Base-by-base conservation (phyloP, 2,113 vertebrate species). In the Cyprinodon tularosa region DNA sequence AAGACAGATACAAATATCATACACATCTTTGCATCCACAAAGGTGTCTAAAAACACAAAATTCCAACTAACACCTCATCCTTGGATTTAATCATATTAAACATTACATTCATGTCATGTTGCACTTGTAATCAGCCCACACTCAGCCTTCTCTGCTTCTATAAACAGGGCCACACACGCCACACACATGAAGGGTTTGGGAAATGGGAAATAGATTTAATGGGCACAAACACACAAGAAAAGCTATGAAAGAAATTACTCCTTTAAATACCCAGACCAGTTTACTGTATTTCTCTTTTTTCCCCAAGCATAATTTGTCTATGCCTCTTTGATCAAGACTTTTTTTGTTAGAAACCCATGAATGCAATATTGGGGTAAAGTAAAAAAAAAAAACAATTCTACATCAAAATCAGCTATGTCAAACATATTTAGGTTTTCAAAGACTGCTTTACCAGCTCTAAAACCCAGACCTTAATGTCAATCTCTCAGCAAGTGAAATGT, bases 401-500 rank as follows among this genome's bases (percentile, higher is more conserved):
- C 29, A 72, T 78, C 50, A 63, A 72, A 79, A 80, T 39, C 40
- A 75, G 75, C 62, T 4, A 67, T 72, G 6, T 74, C 39, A 72
- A 72, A 63, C 67, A 68, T 71, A 76, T 85, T 83, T 63, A 63
- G 48, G 50, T 40, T 80, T 78, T 82, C 76, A 74, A 68, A 61
- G 37, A 39, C 64, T 37, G 68, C 11, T 81, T 72, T 42, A 76
- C 71, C 64, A 65, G n/a, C 66, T 80, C 40, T 36, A 78, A 73
- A 74, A 70, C 71, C 76, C 53, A 10, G 47, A 82, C n/a, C 53
- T 77, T 74, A 80, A 76, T 78, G 79, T 82, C 77, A 78, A 70
- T 86, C 77, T 89, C 86, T 87, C 65, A 66, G 57, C 8, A 86
- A 76, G 71, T 76, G 70, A 86, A 85, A 78, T 78, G 71, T 81